These are phyloP conservation scores for Pollimyrus isidori DNA, from an alignment of 2,113 vertebrate species.

Conservation along the genomic window DNA sequence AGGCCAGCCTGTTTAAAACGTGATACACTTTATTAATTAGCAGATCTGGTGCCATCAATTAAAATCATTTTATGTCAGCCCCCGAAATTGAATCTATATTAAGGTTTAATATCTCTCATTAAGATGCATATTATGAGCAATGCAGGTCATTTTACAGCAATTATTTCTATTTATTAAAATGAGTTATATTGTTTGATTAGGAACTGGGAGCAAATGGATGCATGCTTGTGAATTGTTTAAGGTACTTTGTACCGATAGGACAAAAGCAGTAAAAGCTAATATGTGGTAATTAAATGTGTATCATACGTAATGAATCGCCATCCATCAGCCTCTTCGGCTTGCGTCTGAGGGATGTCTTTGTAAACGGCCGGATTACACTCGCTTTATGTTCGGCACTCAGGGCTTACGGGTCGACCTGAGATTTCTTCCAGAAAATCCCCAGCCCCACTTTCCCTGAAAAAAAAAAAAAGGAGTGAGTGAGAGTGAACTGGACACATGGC, in stretches of 20 bases:
- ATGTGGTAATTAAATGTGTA: not conserved
- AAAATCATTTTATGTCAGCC: not conserved
- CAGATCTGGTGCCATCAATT: not conserved
- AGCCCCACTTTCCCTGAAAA: not conserved
- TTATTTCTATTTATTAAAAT: not conserved
- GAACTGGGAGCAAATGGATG: not conserved
- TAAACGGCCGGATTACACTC: not conserved
- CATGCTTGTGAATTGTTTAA: not conserved
- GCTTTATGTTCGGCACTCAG: not conserved
- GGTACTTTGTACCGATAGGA: not conserved
- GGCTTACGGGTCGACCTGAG: not conserved
- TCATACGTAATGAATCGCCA: not conserved
- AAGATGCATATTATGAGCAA: not conserved
- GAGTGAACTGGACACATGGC: not conserved
- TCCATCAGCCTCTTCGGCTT: not conserved
- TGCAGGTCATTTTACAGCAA: not conserved
- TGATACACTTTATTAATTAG: slow-evolving; percentile 6
- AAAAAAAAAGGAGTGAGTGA: not conserved
- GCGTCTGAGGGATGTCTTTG: not conserved
- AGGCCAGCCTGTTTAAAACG: not conserved
- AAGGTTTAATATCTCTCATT: not conserved
- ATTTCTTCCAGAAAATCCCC: not conserved
- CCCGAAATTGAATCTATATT: not conserved
- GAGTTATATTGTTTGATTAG: not conserved
- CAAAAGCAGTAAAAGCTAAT: not conserved